phyloP scores from a whole-genome alignment of 1,140 invertebrate genomes.

The Magallana angulata region DNA sequence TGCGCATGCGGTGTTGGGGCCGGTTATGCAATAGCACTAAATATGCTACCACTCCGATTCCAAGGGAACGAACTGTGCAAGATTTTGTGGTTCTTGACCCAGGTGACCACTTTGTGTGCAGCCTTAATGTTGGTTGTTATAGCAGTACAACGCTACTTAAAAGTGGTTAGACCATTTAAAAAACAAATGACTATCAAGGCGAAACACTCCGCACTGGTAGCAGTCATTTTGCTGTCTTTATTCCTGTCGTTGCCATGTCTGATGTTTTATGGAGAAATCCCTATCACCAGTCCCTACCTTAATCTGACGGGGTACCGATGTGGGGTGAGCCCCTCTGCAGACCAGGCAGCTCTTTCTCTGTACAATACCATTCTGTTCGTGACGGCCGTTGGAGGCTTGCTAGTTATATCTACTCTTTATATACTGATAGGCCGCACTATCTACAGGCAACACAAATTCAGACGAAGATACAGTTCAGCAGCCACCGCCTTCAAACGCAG shows the following conservation, averaged over 20 bases:
- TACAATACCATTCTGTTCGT: not conserved
- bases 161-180: conserved; percentile 52
- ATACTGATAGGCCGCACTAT: conserved; percentile 44
- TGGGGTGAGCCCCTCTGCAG: not conserved
- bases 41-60: conserved; percentile 50
- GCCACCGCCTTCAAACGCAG: not conserved
- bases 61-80: conserved; percentile 50
- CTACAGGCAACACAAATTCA: conserved; percentile 48
- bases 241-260: not conserved
- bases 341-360: not conserved
- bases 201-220: not conserved
- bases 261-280: conserved; percentile 23
- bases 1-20: conserved; percentile 45
- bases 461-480: not conserved
- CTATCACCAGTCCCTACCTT: not conserved
- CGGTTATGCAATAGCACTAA: conserved; percentile 47
- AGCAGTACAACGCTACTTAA: conserved; percentile 50
- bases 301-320: conserved; percentile 2
- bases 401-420: not conserved
- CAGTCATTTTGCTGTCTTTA: not conserved
- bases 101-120: conserved; percentile 41
- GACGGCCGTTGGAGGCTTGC: not conserved
- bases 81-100: conserved; percentile 47
- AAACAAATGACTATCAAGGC: conserved; percentile 6
- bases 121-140: conserved; percentile 53